Conservation (phyloP, 1,140 invertebrate species). For the Intoshia linei region DNA sequence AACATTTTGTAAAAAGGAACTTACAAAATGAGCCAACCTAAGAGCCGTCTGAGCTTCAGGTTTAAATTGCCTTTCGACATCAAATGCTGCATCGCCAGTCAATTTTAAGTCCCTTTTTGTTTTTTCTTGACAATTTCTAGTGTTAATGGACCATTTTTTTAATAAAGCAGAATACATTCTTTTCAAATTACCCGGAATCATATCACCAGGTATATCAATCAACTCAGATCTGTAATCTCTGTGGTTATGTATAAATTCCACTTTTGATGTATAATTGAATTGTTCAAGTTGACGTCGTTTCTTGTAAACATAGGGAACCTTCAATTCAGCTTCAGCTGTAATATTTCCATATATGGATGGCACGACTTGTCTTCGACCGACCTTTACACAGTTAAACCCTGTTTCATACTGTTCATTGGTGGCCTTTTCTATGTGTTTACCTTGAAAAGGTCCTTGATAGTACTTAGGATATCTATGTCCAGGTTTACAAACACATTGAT, state of each 20-base stretch:
- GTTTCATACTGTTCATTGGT: slow-evolving; percentile 58
- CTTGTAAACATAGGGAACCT: too few relatives aligned
- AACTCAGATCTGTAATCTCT: neutral
- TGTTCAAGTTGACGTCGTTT: too few relatives aligned
- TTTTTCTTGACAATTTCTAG: slow-evolving; percentile 9
- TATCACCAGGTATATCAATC: neutral
- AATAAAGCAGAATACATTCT: slow-evolving; percentile 8
- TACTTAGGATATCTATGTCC: slow-evolving; percentile 50
- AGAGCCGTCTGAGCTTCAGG: slow-evolving; percentile 77
- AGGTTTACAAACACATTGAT: slow-evolving; percentile 53
- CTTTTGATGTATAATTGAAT: neutral
- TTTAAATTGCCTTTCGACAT: slow-evolving; percentile 51
- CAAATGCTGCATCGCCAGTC: slow-evolving; percentile 33
- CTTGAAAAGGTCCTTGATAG: slow-evolving; percentile 52
- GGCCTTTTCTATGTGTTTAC: slow-evolving; percentile 62
- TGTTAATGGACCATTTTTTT: slow-evolving; percentile 10
- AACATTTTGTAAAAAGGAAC: slow-evolving; percentile 58
- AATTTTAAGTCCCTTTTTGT: slow-evolving; percentile 12
- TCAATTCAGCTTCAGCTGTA: too few relatives aligned
- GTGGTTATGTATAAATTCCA: neutral
- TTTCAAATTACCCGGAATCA: slow-evolving; percentile 3
- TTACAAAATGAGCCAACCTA: slow-evolving; percentile 64
- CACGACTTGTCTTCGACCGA: slow-evolving; percentile 70
- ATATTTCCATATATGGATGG: too few relatives aligned
- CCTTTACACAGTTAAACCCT: slow-evolving; percentile 55